Evolutionary conservation across 2,797 vertebrate species (phyloP).

Genomic region (Protonibea diacanthus): DNA sequence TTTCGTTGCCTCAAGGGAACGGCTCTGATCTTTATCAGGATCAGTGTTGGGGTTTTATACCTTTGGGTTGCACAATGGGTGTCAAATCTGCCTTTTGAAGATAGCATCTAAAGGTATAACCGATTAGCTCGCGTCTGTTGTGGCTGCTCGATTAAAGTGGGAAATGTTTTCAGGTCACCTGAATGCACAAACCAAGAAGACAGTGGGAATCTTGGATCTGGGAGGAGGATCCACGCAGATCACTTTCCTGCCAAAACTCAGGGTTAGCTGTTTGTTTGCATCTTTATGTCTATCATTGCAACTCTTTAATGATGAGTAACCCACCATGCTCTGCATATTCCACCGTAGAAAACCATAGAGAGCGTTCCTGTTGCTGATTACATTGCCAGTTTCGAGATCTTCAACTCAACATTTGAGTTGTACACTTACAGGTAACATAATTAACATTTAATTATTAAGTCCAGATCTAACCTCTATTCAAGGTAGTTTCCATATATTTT

Average conservation of each 20-base stretch:
- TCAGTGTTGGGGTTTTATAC: constrained; percentile 38
- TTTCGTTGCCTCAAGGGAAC: constrained; percentile 28
- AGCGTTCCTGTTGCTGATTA: constrained; percentile 86
- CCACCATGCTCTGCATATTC: constrained; percentile 4
- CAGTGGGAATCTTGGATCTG: constrained; percentile 95
- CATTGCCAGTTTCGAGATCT: constrained; percentile 91
- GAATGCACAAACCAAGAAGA: constrained; percentile 82
- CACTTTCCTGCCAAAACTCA: constrained; percentile 92
- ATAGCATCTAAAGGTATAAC: constrained; percentile 58
- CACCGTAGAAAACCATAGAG: constrained; percentile 90
- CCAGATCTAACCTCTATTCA: neutral
- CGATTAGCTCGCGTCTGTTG: constrained; percentile 47
- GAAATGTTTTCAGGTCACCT: constrained; percentile 89
- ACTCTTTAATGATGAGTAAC: neutral
- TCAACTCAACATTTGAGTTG: constrained; percentile 92
- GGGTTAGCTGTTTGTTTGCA: constrained; percentile 84
- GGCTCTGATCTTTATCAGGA: constrained; percentile 61
- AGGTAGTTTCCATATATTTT: neutral
- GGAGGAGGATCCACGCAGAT: constrained; percentile 99
- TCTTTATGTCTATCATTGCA: neutral
- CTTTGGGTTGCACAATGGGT: constrained; percentile 32
- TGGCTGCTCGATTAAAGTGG: constrained; percentile 47
- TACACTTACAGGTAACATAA: constrained; percentile 93
- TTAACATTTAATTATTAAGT: neutral
- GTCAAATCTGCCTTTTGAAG: constrained; percentile 59